A percentile compares a stretch with the other conserved stretches of the same genome.
Evolutionary conservation across 2,113 vertebrate genomes (phyloP).

Genomic region (Amazona vittata): DNA sequence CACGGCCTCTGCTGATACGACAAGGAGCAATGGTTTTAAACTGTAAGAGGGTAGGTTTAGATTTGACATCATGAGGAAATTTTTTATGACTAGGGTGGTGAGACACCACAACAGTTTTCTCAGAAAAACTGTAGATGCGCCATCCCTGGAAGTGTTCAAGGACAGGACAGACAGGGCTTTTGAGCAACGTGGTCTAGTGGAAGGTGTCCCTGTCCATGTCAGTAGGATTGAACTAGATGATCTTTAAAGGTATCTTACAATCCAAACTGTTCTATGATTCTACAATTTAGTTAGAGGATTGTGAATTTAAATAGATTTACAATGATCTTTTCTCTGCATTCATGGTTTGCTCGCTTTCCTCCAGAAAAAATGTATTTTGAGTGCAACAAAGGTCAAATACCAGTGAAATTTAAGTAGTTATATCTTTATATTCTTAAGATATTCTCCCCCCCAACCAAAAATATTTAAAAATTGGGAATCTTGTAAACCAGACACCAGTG

Average conservation of each 20-base stretch:
- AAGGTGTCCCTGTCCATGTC: background rate
- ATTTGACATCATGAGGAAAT: background rate
- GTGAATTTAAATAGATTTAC: background rate
- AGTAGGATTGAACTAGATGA: background rate
- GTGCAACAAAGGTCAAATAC: background rate
- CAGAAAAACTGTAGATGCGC: background rate
- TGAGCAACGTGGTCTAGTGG: background rate
- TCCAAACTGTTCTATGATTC: background rate
- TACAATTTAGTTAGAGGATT: background rate
- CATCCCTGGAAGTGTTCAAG: background rate
- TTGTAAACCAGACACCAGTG: background rate
- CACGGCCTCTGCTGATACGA: background rate
- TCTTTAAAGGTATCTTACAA: background rate
- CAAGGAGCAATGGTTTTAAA: background rate
- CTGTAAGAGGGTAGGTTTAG: background rate
- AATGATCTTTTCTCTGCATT: background rate
- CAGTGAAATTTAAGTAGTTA: background rate
- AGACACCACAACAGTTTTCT: background rate
- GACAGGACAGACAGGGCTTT: background rate
- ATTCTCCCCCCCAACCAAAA: background rate
- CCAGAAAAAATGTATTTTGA: background rate
- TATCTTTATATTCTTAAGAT: background rate
- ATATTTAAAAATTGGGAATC: background rate
- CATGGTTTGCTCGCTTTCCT: background rate
- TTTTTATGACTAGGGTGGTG: background rate